phyloP scores from a whole-genome alignment of 1,140 invertebrate species.

The Diorhabda elongata region DNA sequence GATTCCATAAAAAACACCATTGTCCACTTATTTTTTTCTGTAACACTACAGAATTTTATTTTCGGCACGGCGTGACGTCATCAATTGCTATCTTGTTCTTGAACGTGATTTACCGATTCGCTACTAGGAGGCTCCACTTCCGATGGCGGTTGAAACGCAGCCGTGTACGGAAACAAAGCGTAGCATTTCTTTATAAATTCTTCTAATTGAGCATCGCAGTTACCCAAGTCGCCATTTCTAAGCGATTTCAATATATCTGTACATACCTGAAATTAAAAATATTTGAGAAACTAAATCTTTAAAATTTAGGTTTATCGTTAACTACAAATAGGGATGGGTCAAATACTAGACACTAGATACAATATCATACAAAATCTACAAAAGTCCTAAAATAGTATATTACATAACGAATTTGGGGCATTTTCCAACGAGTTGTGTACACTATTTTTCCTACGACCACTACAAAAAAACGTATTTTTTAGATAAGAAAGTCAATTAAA shows the following conservation, averaged over 20 bases:
- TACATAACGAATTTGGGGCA: too few relatives aligned
- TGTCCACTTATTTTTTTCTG: slow-evolving; percentile 14
- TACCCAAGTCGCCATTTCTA: slow-evolving; percentile 72
- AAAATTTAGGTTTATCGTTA: too few relatives aligned
- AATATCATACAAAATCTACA: too few relatives aligned
- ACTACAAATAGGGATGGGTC: too few relatives aligned
- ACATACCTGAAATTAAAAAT: slow-evolving; percentile 58
- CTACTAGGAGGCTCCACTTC: slow-evolving; percentile 10
- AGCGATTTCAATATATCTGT: slow-evolving; percentile 72
- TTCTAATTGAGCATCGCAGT: slow-evolving; percentile 61
- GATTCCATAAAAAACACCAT: slow-evolving; percentile 22
- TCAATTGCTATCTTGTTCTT: slow-evolving; percentile 30
- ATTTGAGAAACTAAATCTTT: too few relatives aligned
- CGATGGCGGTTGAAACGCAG: slow-evolving; percentile 53
- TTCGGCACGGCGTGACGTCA: slow-evolving; percentile 9
- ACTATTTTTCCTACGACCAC: too few relatives aligned
- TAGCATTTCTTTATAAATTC: slow-evolving; percentile 70
- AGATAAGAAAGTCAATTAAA: too few relatives aligned
- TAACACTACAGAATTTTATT: not conserved
- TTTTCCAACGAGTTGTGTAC: too few relatives aligned
- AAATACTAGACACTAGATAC: too few relatives aligned
- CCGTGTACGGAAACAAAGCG: slow-evolving; percentile 68
- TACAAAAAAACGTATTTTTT: too few relatives aligned
- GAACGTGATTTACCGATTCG: slow-evolving; percentile 27
- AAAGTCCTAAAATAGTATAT: too few relatives aligned